A percentile compares a stretch with the other conserved stretches of the same genome.
Evolutionary conservation across 2,888 invertebrate genomes (phyloP).

Genomic region (Eupithecia abbreviata): DNA sequence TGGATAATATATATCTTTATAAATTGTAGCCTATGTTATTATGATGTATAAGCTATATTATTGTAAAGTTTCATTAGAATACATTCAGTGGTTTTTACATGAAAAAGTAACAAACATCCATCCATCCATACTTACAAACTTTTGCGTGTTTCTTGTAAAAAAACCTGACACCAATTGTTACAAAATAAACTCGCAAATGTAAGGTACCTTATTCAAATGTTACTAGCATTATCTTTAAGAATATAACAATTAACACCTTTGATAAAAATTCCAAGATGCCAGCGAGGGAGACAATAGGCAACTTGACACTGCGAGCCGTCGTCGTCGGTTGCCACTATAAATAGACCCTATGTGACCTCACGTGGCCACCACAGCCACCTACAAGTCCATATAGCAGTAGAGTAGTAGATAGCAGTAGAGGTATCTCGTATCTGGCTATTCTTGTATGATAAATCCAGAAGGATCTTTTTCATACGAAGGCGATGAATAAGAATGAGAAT

Average conservation of each 20-base stretch:
- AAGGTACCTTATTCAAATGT: not conserved
- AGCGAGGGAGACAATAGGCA: conserved; percentile 17
- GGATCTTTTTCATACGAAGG: not conserved
- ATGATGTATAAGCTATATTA: too few relatives aligned
- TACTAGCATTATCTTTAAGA: not conserved
- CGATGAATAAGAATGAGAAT: too few relatives aligned
- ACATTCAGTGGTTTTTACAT: too few relatives aligned
- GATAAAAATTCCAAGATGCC: conserved; percentile 16
- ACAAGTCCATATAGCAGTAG: not conserved
- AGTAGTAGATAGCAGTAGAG: not conserved
- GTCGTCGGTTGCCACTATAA: conserved; percentile 27
- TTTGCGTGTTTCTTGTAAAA: not conserved
- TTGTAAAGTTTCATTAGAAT: too few relatives aligned
- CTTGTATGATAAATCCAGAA: not conserved
- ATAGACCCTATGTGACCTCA: conserved; percentile 39
- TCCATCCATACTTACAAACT: too few relatives aligned
- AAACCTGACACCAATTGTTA: not conserved
- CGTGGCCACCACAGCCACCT: conserved; percentile 4
- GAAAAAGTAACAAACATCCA: too few relatives aligned
- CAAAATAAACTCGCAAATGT: not conserved
- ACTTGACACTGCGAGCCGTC: conserved; percentile 6
- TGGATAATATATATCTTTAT: too few relatives aligned
- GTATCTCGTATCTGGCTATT: not conserved
- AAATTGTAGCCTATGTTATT: too few relatives aligned
- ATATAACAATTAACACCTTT: not conserved